Percentiles rank a stretch among this genome's conserved stretches.
phyloP scores from a whole-genome alignment of 2,113 vertebrate species.

The Nothobranchius furzeri region DNA sequence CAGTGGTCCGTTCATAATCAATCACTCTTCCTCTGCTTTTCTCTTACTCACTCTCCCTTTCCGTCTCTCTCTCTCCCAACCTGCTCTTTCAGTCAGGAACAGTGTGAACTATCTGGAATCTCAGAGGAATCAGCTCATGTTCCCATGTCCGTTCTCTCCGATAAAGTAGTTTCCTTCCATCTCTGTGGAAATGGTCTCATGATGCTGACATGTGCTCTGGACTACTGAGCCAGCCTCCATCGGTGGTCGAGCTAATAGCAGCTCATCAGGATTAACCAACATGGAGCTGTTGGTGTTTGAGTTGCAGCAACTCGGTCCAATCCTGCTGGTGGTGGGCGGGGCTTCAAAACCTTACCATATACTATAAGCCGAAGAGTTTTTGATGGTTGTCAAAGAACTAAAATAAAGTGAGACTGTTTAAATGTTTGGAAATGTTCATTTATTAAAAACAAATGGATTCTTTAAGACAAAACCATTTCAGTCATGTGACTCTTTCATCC shows the following conservation, averaged over 20 bases:
- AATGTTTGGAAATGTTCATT: not conserved
- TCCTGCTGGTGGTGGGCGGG: not conserved
- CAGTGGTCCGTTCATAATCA: too few relatives aligned
- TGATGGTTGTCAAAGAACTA: not conserved
- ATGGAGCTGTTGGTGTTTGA: not conserved
- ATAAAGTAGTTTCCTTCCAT: constrained; percentile 76
- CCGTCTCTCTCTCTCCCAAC: too few relatives aligned
- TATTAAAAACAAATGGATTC: not conserved
- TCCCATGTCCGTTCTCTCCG: constrained; percentile 84
- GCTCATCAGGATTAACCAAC: not conserved
- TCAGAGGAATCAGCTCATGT: constrained; percentile 85
- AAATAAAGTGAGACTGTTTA: not conserved
- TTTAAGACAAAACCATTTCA: not conserved
- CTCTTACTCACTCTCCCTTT: too few relatives aligned
- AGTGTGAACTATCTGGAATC: constrained; percentile 83
- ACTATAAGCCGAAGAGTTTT: not conserved
- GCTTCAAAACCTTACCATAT: not conserved
- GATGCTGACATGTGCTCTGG: not conserved
- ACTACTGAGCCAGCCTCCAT: not conserved
- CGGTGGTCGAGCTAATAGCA: not conserved
- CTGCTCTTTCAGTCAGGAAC: constrained; percentile 77
- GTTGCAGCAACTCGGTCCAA: not conserved
- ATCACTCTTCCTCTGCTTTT: too few relatives aligned
- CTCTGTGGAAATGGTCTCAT: not conserved
- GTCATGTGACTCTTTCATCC: not conserved